Evolutionary conservation across 2,888 invertebrate genomes (phyloP).

Genomic region (Parnassius smintheus): DNA sequence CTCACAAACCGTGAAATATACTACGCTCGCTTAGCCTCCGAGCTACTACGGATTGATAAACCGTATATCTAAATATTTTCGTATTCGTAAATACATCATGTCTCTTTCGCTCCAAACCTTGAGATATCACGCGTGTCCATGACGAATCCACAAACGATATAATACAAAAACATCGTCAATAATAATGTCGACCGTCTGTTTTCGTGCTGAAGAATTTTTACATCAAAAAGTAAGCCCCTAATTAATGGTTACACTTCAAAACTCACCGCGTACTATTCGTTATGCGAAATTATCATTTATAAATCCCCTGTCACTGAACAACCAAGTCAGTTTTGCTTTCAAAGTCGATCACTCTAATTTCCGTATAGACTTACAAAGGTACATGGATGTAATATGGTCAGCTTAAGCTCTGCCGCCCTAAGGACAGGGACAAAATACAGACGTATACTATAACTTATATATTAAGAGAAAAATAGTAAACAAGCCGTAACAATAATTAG

Average conservation of each 20-base stretch:
- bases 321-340: not conserved
- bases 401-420: too few relatives aligned
- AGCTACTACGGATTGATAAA: not conserved
- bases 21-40: too few relatives aligned
- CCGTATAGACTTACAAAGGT: too few relatives aligned
- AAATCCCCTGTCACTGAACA: not conserved
- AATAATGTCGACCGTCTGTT: conserved; percentile 1
- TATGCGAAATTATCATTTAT: conserved; percentile 4
- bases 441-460: too few relatives aligned
- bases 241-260: conserved; percentile 22
- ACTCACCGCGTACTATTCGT: conserved; percentile 15
- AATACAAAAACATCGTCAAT: conserved; percentile 15
- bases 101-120: not conserved
- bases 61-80: conserved; percentile 4
- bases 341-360: conserved; percentile 12
- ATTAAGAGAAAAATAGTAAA: too few relatives aligned
- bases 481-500: too few relatives aligned
- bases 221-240: conserved; percentile 20
- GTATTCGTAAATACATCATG: too few relatives aligned
- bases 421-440: too few relatives aligned
- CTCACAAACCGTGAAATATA: too few relatives aligned
- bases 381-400: too few relatives aligned
- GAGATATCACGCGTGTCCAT: conserved; percentile 1
- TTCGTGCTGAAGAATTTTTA: not conserved
- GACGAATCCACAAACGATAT: conserved; percentile 1